phyloP scores from a whole-genome alignment of 2,888 invertebrate genomes.

The Aspidiotus rigidus region DNA sequence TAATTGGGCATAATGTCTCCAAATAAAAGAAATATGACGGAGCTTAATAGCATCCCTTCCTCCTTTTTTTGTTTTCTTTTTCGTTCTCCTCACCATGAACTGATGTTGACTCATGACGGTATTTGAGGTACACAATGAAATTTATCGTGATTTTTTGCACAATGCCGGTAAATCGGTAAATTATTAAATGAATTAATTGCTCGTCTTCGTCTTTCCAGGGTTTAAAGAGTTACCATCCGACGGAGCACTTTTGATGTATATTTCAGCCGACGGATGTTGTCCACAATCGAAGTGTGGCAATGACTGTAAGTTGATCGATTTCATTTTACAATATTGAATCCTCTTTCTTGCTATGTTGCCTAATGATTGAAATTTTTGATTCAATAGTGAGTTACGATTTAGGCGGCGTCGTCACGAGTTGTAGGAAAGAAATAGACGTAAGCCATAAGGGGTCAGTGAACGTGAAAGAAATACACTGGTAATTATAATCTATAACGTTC shows the following conservation, averaged over 20 bases:
- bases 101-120: not conserved
- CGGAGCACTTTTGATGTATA: slow-evolving; percentile 81
- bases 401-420: slow-evolving; percentile 83
- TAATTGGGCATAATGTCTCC: too few relatives aligned
- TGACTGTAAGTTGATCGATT: slow-evolving; percentile 58
- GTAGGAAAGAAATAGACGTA: slow-evolving; percentile 63
- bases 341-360: slow-evolving; percentile 8
- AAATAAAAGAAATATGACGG: too few relatives aligned
- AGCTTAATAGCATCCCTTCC: too few relatives aligned
- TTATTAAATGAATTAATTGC: not conserved
- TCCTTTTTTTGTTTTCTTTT: too few relatives aligned
- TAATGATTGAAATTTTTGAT: not conserved
- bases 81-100: too few relatives aligned
- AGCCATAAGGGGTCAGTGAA: slow-evolving; percentile 42
- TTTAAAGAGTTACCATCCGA: slow-evolving; percentile 88
- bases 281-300: slow-evolving; percentile 74
- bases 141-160: not conserved
- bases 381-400: slow-evolving; percentile 72
- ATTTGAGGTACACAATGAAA: not conserved
- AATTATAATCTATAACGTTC: slow-evolving; percentile 34
- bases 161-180: not conserved
- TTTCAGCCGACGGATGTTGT: slow-evolving; percentile 86
- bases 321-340: not conserved
- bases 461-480: slow-evolving; percentile 50
- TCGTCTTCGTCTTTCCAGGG: slow-evolving; percentile 47